These are phyloP conservation scores for Falco peregrinus DNA, from an alignment of 2,797 vertebrate genomes.

Conservation along the genomic window DNA sequence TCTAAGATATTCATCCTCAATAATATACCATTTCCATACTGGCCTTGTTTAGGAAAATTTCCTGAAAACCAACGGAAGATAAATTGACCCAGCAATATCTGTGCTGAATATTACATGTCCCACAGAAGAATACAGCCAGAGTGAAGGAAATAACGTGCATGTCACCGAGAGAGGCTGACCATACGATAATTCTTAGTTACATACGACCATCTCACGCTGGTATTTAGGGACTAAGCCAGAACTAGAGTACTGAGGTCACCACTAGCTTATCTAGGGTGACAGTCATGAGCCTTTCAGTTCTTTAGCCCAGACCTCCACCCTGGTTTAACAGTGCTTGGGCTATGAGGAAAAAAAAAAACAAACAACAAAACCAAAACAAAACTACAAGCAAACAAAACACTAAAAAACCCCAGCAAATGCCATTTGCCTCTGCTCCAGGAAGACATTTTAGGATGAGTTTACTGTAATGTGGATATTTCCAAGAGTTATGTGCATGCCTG, in stretches of 20 bases:
- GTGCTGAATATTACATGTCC: background rate
- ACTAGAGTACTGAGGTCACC: background rate
- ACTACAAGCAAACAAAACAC: background rate
- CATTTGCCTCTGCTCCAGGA: background rate
- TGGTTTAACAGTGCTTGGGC: background rate
- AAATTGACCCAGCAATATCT: background rate
- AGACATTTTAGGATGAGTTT: background rate
- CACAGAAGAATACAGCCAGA: background rate
- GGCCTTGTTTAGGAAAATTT: background rate
- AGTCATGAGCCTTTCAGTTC: background rate
- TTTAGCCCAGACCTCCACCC: background rate
- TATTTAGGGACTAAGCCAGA: background rate
- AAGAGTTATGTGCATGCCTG: background rate
- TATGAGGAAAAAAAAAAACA: background rate
- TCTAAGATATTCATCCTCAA: background rate
- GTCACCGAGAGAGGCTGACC: background rate
- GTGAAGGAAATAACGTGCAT: background rate
- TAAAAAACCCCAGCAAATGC: background rate
- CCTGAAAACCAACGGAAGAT: background rate
- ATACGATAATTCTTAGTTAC: background rate
- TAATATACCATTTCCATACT: background rate
- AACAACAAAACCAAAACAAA: no score
- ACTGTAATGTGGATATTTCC: background rate
- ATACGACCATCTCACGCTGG: background rate
- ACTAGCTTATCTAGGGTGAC: background rate